A percentile compares a stretch with the other conserved stretches of the same genome.
Conservation (phyloP, 2,113 vertebrate genomes). For the Nannobrachium achirus region DNA sequence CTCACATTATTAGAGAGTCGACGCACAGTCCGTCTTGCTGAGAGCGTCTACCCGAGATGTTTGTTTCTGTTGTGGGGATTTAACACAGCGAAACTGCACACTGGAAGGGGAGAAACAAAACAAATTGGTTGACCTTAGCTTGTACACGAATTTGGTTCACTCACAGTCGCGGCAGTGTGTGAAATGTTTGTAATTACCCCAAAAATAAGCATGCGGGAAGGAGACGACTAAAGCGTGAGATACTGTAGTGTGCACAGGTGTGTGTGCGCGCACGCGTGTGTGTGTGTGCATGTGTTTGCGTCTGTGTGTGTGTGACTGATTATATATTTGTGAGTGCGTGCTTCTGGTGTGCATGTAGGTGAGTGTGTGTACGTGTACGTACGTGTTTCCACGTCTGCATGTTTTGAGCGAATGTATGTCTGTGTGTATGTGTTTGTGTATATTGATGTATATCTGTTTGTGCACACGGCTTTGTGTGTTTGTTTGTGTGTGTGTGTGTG, state of each 20-base stretch:
- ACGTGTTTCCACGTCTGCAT: no score
- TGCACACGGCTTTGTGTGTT: no score
- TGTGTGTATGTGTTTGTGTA: not conserved
- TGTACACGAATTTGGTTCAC: slow-evolving; percentile 33
- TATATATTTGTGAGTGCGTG: not conserved
- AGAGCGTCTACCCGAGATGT: slow-evolving; percentile 6
- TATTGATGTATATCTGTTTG: no score
- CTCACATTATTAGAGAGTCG: slow-evolving; percentile 17
- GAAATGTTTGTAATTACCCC: slow-evolving; percentile 56
- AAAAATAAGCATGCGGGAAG: not conserved
- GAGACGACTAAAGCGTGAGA: slow-evolving; percentile 10
- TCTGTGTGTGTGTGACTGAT: not conserved
- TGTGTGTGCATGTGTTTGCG: not conserved
- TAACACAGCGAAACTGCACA: not conserved
- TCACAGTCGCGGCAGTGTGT: slow-evolving; percentile 21
- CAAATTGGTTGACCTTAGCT: slow-evolving; percentile 33
- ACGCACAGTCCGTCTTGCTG: not conserved
- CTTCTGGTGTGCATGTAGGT: not conserved
- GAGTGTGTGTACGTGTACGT: not conserved
- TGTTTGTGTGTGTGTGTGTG: no score
- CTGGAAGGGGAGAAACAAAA: slow-evolving; percentile 17
- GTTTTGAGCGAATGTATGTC: slow-evolving; percentile 29
- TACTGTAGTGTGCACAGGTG: no score
- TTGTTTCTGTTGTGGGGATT: slow-evolving; percentile 17
- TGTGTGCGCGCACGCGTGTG: not conserved